These are phyloP conservation scores for Pleuronectes platessa DNA, from an alignment of 2,113 vertebrate genomes.

Conservation along the genomic window DNA sequence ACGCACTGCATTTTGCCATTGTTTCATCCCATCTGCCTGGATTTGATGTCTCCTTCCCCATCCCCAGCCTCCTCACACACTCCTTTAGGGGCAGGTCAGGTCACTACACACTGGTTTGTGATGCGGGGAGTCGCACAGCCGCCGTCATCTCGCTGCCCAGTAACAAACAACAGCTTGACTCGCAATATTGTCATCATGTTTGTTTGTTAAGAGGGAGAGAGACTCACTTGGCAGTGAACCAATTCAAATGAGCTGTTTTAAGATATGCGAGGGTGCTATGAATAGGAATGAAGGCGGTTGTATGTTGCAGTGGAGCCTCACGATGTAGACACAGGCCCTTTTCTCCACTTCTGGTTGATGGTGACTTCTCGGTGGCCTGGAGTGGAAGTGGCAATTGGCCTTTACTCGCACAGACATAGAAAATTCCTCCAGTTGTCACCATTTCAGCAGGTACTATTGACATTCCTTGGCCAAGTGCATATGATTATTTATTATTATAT, in stretches of 20 bases:
- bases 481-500: slow-evolving; percentile 28
- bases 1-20: slow-evolving; percentile 43
- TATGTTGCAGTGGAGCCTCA: slow-evolving; percentile 51
- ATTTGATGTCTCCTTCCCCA: slow-evolving; percentile 90
- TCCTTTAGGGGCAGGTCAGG: slow-evolving; percentile 88
- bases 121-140: slow-evolving; percentile 53
- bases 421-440: slow-evolving; percentile 64
- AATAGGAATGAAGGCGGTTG: slow-evolving; percentile 57
- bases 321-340: slow-evolving; percentile 15
- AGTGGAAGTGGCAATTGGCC: slow-evolving; percentile 67
- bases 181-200: slow-evolving; percentile 69
- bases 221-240: slow-evolving; percentile 61
- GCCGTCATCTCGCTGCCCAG: slow-evolving; percentile 60
- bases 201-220: slow-evolving; percentile 69
- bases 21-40: slow-evolving; percentile 73
- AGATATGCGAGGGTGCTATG: slow-evolving; percentile 51
- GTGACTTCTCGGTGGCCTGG: slow-evolving; percentile 51
- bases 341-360: slow-evolving; percentile 28
- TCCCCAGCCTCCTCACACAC: slow-evolving; percentile 76
- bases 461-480: slow-evolving; percentile 51
- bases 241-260: slow-evolving; percentile 72
- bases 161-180: slow-evolving; percentile 78
- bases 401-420: slow-evolving; percentile 65
- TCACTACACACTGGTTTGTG: slow-evolving; percentile 69
- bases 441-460: slow-evolving; percentile 63